Evolutionary conservation across 2,113 vertebrate genomes (phyloP), one percentile per base, ranked within the genome.

Genomic region (Phoenicopterus ruber): DNA sequence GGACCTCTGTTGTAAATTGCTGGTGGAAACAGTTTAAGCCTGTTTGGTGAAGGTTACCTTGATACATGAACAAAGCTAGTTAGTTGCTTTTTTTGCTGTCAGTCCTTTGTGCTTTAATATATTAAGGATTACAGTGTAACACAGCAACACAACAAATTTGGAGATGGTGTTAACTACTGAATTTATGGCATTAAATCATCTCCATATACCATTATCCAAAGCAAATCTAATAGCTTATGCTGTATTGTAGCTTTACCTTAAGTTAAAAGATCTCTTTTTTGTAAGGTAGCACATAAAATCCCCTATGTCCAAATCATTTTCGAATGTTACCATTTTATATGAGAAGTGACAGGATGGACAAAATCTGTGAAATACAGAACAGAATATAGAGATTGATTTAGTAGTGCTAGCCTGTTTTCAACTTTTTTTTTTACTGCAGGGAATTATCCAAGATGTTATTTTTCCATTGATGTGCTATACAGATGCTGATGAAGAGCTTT

Each of bases 401-500:
- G 17, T 58, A 59, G 12, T 42, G 20, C 29, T 86, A 52, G 57
- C 16, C 8, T 78, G 3, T 47, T 62, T 72, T 72, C 25, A 91
- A 47, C 55, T 67, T 74, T 16, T 74, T n/a, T 50, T 49, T 57
- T 83, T 57, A 89, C 97, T 96, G 10, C 94, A 98, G 98, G 98
- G 98, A 73, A 98, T 98, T 97, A 98, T 98, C 96, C 98, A 98
- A 96, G 98, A 98, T 97, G 98, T 98, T 97, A 98, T 98, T 97
- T 98, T 98, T 94, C 98, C 98, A 69, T 86, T 99, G 98, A 99
- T 99, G 99, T 99, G 99, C 97, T 99, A 99, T 98, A 99, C 99
- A 97, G 99, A 99, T 98, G 99, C 99, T 61, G 99, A 99, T 97
- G 99, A 99, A 88, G 99, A 99, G 89, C 98, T 99, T 73, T 99